These are phyloP conservation scores for Mycogona germanica DNA, from an alignment of 2,888 invertebrate genomes.

Conservation along the genomic window DNA sequence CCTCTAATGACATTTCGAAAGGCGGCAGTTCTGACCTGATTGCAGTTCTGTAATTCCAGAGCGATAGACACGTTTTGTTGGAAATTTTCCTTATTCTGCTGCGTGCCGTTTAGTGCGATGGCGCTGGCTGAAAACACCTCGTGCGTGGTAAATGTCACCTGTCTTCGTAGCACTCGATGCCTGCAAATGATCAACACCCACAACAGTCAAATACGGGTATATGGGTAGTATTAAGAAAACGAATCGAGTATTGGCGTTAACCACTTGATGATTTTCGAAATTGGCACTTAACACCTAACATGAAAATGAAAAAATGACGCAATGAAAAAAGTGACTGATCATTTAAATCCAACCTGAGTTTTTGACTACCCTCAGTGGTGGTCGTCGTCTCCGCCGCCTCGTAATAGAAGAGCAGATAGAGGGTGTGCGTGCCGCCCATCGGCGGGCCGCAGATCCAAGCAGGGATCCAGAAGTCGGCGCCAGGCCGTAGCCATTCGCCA, in stretches of 20 bases:
- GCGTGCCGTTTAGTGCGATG: neutral
- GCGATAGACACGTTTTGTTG: neutral
- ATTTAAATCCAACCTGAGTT: too few relatives aligned
- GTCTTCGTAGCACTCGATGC: neutral
- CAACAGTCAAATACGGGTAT: too few relatives aligned
- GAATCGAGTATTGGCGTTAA: too few relatives aligned
- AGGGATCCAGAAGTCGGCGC: slow-evolving; percentile 41
- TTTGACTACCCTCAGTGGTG: neutral
- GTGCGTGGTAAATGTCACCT: neutral
- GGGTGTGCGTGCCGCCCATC: slow-evolving; percentile 45
- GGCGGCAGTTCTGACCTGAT: neutral
- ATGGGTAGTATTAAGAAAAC: too few relatives aligned
- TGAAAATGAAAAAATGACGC: too few relatives aligned
- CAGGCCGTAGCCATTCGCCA: slow-evolving; percentile 40
- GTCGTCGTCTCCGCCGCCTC: slow-evolving; percentile 38
- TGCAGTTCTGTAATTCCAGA: neutral
- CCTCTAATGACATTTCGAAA: too few relatives aligned
- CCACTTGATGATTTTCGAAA: too few relatives aligned
- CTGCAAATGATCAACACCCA: slow-evolving; percentile 18
- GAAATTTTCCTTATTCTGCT: neutral
- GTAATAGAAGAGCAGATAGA: slow-evolving; percentile 62
- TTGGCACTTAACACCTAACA: too few relatives aligned
- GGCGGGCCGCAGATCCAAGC: slow-evolving; percentile 59
- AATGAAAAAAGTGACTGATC: too few relatives aligned
- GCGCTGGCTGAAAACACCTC: neutral